Evolutionary conservation across 2,113 vertebrate genomes (phyloP).

Genomic region (Larimichthys crocea): DNA sequence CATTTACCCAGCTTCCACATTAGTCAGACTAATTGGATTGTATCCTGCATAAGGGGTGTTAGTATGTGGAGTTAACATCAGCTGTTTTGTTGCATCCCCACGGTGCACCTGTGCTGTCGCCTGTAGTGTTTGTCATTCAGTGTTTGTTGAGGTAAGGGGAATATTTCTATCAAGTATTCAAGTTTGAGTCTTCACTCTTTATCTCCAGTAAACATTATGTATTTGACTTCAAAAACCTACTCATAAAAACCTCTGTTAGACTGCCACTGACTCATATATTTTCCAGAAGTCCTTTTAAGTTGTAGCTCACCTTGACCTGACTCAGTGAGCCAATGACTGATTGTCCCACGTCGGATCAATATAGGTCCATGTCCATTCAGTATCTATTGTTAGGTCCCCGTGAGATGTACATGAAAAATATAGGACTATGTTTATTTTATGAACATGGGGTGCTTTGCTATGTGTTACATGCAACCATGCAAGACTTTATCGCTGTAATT

Average conservation of each 20-base stretch:
- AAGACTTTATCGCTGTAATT: neutral
- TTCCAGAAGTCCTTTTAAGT: slow-evolving; percentile 16
- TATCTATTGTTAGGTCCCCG: slow-evolving; percentile 1
- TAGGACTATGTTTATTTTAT: slow-evolving; percentile 5
- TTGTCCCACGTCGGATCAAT: slow-evolving; percentile 17
- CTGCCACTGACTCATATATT: neutral
- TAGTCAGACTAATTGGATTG: neutral
- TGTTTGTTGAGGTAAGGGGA: slow-evolving; percentile 16
- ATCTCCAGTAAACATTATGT: neutral
- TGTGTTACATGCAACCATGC: neutral
- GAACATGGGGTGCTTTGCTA: neutral
- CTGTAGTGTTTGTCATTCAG: neutral
- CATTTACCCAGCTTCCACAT: neutral
- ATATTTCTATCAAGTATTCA: neutral
- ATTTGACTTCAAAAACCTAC: neutral
- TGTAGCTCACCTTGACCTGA: slow-evolving; percentile 38
- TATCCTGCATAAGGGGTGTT: no score
- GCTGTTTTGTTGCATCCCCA: neutral
- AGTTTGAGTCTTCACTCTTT: neutral
- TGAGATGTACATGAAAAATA: slow-evolving; percentile 2
- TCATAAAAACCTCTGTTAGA: no score
- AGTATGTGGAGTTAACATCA: neutral
- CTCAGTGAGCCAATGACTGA: slow-evolving; percentile 9
- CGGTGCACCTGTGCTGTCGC: neutral
- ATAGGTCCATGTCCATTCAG: neutral